These are phyloP conservation scores for Tyto alba DNA, from an alignment of 2,113 vertebrate species.

Conservation along the genomic window DNA sequence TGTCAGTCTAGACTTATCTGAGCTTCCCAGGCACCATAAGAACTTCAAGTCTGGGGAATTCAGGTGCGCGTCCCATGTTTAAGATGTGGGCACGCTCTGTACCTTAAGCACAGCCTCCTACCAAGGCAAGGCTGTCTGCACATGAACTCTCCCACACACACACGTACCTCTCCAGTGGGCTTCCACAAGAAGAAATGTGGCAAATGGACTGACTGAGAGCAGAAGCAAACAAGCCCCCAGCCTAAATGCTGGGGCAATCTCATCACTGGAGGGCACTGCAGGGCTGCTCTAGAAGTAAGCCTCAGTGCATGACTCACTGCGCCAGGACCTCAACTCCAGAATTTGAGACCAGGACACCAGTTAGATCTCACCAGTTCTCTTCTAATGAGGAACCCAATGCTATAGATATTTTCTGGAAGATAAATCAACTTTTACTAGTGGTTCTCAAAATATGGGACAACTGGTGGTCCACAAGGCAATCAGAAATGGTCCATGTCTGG, in stretches of 20 bases:
- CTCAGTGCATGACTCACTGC: neutral
- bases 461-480: neutral
- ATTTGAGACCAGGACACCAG: neutral
- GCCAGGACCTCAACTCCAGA: neutral
- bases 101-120: neutral
- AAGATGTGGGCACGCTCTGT: neutral
- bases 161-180: neutral
- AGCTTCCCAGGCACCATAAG: neutral
- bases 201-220: neutral
- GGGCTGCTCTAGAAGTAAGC: neutral
- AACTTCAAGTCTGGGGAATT: neutral
- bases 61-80: neutral
- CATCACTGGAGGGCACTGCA: neutral
- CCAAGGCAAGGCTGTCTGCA: neutral
- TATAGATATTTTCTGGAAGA: neutral
- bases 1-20: neutral
- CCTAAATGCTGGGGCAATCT: neutral
- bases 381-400: neutral
- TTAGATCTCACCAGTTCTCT: neutral
- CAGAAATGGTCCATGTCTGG: neutral
- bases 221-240: neutral
- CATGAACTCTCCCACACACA: accelerated
- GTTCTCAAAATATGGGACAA: neutral
- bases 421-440: neutral
- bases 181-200: neutral